Conservation (phyloP, 2,888 invertebrate genomes). For the Nomada ruficornis region DNA sequence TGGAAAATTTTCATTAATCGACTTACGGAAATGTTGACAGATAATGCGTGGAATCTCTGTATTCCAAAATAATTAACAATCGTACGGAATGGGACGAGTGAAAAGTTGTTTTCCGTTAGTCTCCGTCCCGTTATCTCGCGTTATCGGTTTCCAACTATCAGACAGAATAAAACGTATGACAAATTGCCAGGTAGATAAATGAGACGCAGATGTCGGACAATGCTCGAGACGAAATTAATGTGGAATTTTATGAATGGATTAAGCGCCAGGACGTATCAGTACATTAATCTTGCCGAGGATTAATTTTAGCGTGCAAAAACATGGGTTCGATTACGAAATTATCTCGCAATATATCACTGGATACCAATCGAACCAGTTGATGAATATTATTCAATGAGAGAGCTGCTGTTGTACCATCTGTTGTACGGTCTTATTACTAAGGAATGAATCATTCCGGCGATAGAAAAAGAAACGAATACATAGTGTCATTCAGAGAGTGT, state of each 20-base stretch:
- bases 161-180: background rate
- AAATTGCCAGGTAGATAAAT: constrained; percentile 9
- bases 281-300: background rate
- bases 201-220: background rate
- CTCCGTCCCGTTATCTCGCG: constrained; percentile 13
- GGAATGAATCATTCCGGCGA: background rate
- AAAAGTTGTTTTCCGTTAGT: background rate
- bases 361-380: no score
- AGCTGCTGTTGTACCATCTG: no score
- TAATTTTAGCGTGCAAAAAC: background rate
- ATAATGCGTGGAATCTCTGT: no score
- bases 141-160: constrained; percentile 20
- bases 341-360: background rate
- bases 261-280: background rate
- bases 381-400: no score
- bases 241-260: background rate
- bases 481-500: background rate
- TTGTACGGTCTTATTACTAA: no score
- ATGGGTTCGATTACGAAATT: background rate
- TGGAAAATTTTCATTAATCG: no score
- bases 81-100: background rate
- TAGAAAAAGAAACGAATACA: background rate
- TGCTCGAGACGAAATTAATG: background rate
- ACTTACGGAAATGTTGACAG: no score
- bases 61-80: no score